Evolutionary conservation across 2,113 vertebrate species (phyloP).

Genomic region (Genyomyrus donnyi): DNA sequence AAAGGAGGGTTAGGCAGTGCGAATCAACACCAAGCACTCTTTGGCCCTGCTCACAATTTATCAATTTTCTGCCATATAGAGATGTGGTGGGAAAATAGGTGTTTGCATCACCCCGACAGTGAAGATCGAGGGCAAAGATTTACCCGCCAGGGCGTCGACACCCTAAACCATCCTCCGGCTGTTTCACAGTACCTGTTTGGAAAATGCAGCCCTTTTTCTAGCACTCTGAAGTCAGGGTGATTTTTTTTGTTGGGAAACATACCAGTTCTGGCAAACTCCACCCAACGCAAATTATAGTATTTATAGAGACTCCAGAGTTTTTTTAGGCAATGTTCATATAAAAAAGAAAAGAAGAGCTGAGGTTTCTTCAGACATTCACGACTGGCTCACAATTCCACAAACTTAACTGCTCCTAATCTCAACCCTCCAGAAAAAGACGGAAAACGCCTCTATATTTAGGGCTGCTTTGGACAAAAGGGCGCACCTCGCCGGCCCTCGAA

Average conservation of each 20-base stretch:
- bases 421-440: not conserved
- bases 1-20: not conserved
- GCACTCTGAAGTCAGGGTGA: not conserved
- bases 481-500: not conserved
- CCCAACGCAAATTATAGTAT: slow-evolving; percentile 12
- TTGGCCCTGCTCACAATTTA: not conserved
- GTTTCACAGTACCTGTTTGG: not conserved
- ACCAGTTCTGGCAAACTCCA: not conserved
- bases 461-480: not conserved
- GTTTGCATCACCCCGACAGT: not conserved
- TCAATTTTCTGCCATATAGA: not conserved
- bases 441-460: not conserved
- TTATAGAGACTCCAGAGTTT: not conserved
- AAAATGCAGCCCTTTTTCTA: not conserved
- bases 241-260: not conserved
- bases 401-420: not conserved
- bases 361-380: not conserved
- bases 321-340: not conserved
- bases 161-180: not conserved
- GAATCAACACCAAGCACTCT: not conserved
- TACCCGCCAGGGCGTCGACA: not conserved
- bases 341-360: not conserved
- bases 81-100: not conserved
- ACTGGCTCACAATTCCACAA: not conserved
- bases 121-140: not conserved